phyloP scores from a whole-genome alignment of 2,113 vertebrate species.

The Lipophrys pholis region DNA sequence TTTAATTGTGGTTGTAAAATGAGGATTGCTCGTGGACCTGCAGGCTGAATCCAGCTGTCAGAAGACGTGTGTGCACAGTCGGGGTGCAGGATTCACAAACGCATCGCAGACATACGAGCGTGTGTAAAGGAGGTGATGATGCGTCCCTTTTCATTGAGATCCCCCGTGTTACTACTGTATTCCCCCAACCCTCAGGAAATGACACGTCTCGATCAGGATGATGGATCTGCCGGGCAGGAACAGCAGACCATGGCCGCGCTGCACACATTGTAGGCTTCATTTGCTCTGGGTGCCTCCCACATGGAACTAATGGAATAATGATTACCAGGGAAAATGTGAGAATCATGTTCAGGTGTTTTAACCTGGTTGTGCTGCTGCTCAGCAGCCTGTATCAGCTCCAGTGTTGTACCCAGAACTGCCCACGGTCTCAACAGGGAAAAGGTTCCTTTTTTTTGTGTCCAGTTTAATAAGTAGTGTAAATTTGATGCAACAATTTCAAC shows the following conservation, averaged over 20 bases:
- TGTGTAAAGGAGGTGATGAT: conserved; percentile 48
- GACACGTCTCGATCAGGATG: conserved; percentile 67
- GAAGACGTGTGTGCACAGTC: conserved; percentile 22
- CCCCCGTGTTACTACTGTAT: conserved; percentile 56
- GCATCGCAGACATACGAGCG: conserved; percentile 2
- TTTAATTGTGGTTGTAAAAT: conserved; percentile 22
- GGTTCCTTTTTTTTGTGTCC: conserved; percentile 2
- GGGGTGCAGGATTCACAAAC: conserved; percentile 15
- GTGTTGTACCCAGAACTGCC: neutral
- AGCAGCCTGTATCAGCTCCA: neutral
- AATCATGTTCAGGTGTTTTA: conserved; percentile 21
- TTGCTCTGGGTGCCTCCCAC: conserved; percentile 52
- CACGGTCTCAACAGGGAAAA: neutral
- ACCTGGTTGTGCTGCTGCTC: conserved; percentile 6
- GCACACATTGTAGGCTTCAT: conserved; percentile 41
- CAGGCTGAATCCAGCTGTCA: conserved; percentile 42
- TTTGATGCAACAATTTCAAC: conserved; percentile 2
- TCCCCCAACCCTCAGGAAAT: conserved; percentile 62
- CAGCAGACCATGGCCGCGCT: conserved; percentile 54
- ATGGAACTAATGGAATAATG: conserved; percentile 60
- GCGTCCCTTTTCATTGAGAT: conserved; percentile 52
- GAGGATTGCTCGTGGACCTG: conserved; percentile 20
- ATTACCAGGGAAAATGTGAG: conserved; percentile 31
- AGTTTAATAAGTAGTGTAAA: conserved; percentile 7
- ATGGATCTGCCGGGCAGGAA: conserved; percentile 59